These are phyloP conservation scores for Agonopterix heracliana DNA, from an alignment of 2,888 invertebrate genomes.

Conservation along the genomic window DNA sequence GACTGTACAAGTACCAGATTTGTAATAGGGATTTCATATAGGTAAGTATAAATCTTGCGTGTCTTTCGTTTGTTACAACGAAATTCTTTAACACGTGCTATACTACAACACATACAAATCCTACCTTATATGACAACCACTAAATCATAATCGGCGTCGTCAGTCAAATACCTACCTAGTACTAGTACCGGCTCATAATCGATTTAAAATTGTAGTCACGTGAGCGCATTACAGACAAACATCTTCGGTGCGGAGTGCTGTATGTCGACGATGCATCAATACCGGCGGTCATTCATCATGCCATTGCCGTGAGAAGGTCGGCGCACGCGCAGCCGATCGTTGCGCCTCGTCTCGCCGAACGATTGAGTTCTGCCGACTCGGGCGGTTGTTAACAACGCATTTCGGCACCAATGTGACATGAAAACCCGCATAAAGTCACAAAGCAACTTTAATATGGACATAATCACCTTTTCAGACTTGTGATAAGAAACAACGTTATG, in stretches of 20 bases:
- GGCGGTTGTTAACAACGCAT: slow-evolving; percentile 20
- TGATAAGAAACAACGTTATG: slow-evolving; percentile 3
- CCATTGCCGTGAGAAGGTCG: slow-evolving; percentile 30
- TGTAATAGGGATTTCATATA: too few species aligned
- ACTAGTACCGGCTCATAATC: not conserved
- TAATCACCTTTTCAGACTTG: slow-evolving; percentile 17
- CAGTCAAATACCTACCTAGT: too few species aligned
- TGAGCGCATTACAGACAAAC: slow-evolving; percentile 14
- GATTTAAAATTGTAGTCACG: slow-evolving; percentile 7
- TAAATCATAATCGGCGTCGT: too few species aligned
- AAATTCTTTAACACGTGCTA: too few species aligned
- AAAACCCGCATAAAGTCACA: slow-evolving; percentile 5
- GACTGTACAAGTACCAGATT: too few species aligned
- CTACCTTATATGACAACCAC: too few species aligned
- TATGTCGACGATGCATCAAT: slow-evolving; percentile 28
- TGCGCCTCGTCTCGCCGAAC: slow-evolving; percentile 11
- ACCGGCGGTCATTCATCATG: slow-evolving; percentile 32
- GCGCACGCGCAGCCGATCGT: slow-evolving; percentile 12
- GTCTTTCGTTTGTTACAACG: too few species aligned
- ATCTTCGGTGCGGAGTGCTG: slow-evolving; percentile 5
- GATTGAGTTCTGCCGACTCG: slow-evolving; percentile 2
- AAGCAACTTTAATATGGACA: slow-evolving; percentile 17
- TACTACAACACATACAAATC: too few species aligned
- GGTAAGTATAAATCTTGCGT: too few species aligned
- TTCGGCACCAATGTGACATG: slow-evolving; percentile 24